These are phyloP conservation scores for Virgularia gustaviana DNA, from an alignment of 92 coral and sea anemone species.

Conservation along the genomic window DNA sequence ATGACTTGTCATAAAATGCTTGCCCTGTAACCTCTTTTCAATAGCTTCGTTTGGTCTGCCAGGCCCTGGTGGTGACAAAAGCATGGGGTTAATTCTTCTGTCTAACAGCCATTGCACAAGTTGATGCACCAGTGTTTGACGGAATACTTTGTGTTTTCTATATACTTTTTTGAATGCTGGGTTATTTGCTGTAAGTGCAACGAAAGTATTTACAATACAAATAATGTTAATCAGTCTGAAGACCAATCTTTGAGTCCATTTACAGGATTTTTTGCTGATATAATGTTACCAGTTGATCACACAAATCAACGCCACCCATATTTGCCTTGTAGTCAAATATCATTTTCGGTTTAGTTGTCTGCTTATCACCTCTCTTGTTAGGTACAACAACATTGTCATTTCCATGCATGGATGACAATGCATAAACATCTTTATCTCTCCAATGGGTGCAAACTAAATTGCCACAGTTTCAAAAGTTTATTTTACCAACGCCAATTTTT, in stretches of 20 bases:
- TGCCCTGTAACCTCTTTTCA: too few relatives aligned
- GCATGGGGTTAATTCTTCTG: too few relatives aligned
- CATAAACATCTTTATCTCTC: not conserved
- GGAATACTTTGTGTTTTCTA: not conserved
- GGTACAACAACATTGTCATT: not conserved
- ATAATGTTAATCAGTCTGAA: not conserved
- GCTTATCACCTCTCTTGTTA: not conserved
- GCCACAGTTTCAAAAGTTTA: not conserved
- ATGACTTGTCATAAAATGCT: too few relatives aligned
- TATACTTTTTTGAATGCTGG: not conserved
- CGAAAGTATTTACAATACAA: not conserved
- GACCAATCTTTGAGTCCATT: not conserved
- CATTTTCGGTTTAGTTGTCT: not conserved
- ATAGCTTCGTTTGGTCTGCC: too few relatives aligned
- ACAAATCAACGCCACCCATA: constrained; percentile 3
- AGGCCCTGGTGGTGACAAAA: too few relatives aligned
- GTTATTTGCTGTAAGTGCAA: not conserved
- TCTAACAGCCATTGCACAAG: too few relatives aligned
- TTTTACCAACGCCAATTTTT: not conserved
- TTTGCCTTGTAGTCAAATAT: not conserved
- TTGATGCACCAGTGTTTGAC: not conserved
- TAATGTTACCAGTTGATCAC: not conserved
- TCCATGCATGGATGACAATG: not conserved
- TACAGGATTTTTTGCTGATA: not conserved
- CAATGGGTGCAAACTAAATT: not conserved